These are phyloP conservation scores for Anagrus nilaparvatae DNA, from an alignment of 1,140 invertebrate species.

Conservation along the genomic window DNA sequence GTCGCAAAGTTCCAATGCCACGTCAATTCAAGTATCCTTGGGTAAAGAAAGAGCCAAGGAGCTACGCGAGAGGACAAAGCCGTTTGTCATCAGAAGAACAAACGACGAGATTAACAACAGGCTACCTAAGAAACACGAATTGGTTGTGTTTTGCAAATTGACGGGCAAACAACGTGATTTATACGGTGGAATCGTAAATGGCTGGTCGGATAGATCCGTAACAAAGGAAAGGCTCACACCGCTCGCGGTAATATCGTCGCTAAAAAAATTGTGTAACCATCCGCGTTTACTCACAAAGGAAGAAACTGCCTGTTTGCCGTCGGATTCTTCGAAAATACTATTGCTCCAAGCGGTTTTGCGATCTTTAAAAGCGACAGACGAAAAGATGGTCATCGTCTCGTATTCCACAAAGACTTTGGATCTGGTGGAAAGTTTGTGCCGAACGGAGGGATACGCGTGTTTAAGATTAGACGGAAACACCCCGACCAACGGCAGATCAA, in stretches of 20 bases:
- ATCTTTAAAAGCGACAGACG: conserved; percentile 32
- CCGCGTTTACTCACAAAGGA: conserved; percentile 44
- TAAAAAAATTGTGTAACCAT: conserved; percentile 67
- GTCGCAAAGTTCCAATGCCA: conserved; percentile 46
- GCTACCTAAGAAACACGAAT: conserved; percentile 57
- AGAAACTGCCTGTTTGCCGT: conserved; percentile 17
- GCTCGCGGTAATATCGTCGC: conserved; percentile 48
- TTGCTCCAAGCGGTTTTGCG: conserved; percentile 42
- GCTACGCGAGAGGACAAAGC: conserved; percentile 46
- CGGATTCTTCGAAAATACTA: conserved; percentile 45
- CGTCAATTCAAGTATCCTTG: conserved; percentile 35
- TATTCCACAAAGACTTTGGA: conserved; percentile 62
- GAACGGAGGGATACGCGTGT: conserved; percentile 36
- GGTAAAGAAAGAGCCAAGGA: conserved; percentile 49
- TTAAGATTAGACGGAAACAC: conserved; percentile 56
- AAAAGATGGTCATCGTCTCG: conserved; percentile 61
- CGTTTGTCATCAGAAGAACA: conserved; percentile 57
- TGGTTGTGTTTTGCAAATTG: conserved; percentile 55
- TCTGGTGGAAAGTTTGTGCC: conserved; percentile 51
- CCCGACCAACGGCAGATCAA: conserved; percentile 39
- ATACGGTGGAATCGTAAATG: conserved; percentile 39
- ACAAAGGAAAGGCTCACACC: conserved; percentile 28
- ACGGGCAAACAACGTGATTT: conserved; percentile 46
- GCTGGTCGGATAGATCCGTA: conserved; percentile 46
- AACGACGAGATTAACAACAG: conserved; percentile 58